Conservation (phyloP, 2,888 invertebrate genomes). For the Andrena chrysosceles region DNA sequence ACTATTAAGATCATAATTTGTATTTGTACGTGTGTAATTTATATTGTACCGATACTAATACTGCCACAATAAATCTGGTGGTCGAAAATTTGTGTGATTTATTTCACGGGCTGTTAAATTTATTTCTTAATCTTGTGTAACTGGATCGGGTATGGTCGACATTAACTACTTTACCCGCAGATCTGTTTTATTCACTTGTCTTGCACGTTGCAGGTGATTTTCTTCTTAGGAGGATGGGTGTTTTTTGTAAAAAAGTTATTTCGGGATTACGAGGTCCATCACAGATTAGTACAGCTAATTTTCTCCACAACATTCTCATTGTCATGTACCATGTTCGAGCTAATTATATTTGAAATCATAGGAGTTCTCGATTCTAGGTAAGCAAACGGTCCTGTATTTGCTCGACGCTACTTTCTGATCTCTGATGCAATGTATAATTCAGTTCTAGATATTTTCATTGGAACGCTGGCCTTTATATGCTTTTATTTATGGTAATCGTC, state of each 20-base stretch:
- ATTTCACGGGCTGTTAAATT: constrained; percentile 36
- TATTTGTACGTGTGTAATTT: constrained; percentile 27
- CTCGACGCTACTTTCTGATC: constrained; percentile 21
- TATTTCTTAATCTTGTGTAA: constrained; percentile 10
- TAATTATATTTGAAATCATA: constrained; percentile 99
- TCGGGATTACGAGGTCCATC: constrained; percentile 98
- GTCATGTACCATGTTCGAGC: constrained; percentile 99
- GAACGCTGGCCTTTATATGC: constrained; percentile 95
- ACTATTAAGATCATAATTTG: constrained; percentile 18
- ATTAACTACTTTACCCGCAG: neutral
- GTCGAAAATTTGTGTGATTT: constrained; percentile 38
- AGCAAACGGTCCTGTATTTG: constrained; percentile 65
- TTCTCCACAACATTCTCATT: constrained; percentile 98
- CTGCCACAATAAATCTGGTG: constrained; percentile 52
- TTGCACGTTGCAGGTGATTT: constrained; percentile 89
- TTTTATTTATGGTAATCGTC: constrained; percentile 97
- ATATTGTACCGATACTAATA: constrained; percentile 24
- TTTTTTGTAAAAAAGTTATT: constrained; percentile 99
- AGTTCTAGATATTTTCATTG: constrained; percentile 98
- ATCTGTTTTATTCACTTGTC: constrained; percentile 12
- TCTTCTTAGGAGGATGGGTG: constrained; percentile 98
- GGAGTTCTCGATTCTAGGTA: constrained; percentile 96
- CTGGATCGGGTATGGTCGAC: constrained; percentile 12
- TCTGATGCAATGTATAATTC: constrained; percentile 71
- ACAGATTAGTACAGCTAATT: constrained; percentile 96